A percentile compares a stretch with the other conserved stretches of the same genome.
These are phyloP conservation scores for Ips nitidus DNA, from an alignment of 1,140 invertebrate genomes.

Conservation along the genomic window DNA sequence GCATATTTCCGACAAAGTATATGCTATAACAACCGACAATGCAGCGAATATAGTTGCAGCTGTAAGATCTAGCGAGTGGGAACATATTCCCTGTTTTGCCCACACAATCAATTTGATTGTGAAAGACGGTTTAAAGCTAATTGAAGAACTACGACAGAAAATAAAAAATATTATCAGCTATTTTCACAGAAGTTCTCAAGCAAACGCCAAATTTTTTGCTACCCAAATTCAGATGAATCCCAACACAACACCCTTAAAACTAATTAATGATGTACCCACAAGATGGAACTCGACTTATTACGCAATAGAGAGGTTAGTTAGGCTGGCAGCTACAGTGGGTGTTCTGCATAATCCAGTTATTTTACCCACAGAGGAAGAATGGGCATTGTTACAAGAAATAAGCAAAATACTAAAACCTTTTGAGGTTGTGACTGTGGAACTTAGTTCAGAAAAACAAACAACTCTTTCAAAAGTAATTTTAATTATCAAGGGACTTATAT, in stretches of 20 bases:
- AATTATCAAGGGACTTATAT: slow-evolving; percentile 28
- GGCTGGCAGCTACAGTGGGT: slow-evolving; percentile 29
- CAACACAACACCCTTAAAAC: slow-evolving; percentile 34
- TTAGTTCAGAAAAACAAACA: slow-evolving; percentile 39
- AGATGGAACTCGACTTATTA: slow-evolving; percentile 3
- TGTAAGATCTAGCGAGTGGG: slow-evolving; percentile 33
- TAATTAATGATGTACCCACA: slow-evolving; percentile 34
- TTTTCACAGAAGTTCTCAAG: slow-evolving; percentile 35
- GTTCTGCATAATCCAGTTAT: slow-evolving; percentile 18
- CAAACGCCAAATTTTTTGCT: slow-evolving; percentile 20
- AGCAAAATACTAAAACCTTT: not conserved
- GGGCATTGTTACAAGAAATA: slow-evolving; percentile 9
- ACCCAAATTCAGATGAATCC: slow-evolving; percentile 37
- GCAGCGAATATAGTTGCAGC: slow-evolving; percentile 44
- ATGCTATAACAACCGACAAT: slow-evolving; percentile 42
- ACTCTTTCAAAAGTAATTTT: slow-evolving; percentile 21
- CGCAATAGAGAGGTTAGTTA: slow-evolving; percentile 38
- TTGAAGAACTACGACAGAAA: slow-evolving; percentile 29
- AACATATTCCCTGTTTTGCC: slow-evolving; percentile 45
- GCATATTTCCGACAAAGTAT: slow-evolving; percentile 6
- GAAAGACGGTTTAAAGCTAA: not conserved
- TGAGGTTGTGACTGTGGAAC: slow-evolving; percentile 39
- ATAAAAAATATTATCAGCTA: slow-evolving; percentile 38
- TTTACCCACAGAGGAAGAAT: slow-evolving; percentile 6
- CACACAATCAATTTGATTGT: slow-evolving; percentile 47